Evolutionary conservation across 2,888 invertebrate genomes (phyloP), one percentile per base, ranked within the genome.

Genomic region (Sesia apiformis): DNA sequence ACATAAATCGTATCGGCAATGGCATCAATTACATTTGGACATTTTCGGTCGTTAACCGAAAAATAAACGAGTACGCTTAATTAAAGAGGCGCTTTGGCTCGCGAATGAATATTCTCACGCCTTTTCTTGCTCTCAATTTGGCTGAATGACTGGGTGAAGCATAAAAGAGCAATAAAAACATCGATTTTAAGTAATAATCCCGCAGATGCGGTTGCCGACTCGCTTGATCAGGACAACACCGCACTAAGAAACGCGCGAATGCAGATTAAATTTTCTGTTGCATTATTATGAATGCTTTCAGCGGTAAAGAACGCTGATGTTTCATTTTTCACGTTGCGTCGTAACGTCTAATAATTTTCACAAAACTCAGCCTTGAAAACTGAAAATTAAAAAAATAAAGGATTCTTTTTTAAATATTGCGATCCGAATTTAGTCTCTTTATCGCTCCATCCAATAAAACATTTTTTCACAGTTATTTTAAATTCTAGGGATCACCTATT

Each of bases 31-130:
- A 59, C 61, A 63, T 59, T 55, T 60, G 46, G 69, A 68, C 66
- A 70, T 59, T 67, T 61, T 61, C 55, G 64, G 65, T 70, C 71
- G 65, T 76, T 75, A 76, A 76, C 65, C 67, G 69, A 65, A 74
- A 78, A 79, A 75, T 71, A 74, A 77, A 70, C 62, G 71, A 67
- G 58, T 58, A 55, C 55, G 64, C 73, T 76, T 80, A 80, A 82
- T 82, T 81, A 82, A 72, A 72, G 73, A 75, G 78, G 75, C 71
- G 72, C 67, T 80, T 77, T 76, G 76, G 75, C 73, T 71, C 66
- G 60, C 63, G 65, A 76, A 76, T 72, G 70, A 72, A 76, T 74
- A 72, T 69, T 69, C 69, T 69, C 71, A 70, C 74, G 72, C 74
- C 72, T 72, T 64, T 58, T 62, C 70, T 67, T 70, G 63, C 73